Evolutionary conservation across 2,113 vertebrate species (phyloP).

Genomic region (Mohoua ochrocephala): DNA sequence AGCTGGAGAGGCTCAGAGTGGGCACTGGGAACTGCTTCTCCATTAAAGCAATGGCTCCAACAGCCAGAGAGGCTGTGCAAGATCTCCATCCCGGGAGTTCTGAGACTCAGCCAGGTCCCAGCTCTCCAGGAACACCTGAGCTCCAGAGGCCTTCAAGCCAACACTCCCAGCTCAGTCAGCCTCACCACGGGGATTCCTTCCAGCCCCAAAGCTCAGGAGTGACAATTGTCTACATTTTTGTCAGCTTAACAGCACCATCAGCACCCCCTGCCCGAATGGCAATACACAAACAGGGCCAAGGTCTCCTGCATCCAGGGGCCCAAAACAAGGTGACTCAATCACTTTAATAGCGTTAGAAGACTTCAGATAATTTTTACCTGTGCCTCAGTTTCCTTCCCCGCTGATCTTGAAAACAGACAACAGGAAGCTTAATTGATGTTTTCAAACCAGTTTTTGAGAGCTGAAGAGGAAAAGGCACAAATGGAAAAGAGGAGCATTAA

Average conservation of each 20-base stretch:
- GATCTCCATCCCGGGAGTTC: background rate
- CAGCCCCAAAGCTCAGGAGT: background rate
- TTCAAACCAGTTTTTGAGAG: background rate
- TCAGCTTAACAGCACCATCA: background rate
- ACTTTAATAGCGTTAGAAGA: background rate
- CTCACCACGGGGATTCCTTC: background rate
- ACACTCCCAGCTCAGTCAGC: background rate
- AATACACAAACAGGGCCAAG: background rate
- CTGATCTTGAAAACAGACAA: conserved; percentile 6
- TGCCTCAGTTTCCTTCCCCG: conserved; percentile 24
- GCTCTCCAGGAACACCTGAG: background rate
- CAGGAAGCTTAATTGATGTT: conserved; percentile 22
- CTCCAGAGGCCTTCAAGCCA: background rate
- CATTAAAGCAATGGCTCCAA: background rate
- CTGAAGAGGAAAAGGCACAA: background rate
- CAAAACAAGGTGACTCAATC: conserved; percentile 15
- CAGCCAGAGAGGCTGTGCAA: background rate
- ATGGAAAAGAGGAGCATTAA: background rate
- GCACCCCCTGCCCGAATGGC: background rate
- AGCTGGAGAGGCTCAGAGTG: background rate
- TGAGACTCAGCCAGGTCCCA: background rate
- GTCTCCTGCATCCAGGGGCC: background rate
- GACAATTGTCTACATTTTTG: background rate
- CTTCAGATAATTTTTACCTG: conserved; percentile 23
- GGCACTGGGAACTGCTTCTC: background rate